Conservation (phyloP, 2,888 invertebrate species). For the Emmelina monodactyla region DNA sequence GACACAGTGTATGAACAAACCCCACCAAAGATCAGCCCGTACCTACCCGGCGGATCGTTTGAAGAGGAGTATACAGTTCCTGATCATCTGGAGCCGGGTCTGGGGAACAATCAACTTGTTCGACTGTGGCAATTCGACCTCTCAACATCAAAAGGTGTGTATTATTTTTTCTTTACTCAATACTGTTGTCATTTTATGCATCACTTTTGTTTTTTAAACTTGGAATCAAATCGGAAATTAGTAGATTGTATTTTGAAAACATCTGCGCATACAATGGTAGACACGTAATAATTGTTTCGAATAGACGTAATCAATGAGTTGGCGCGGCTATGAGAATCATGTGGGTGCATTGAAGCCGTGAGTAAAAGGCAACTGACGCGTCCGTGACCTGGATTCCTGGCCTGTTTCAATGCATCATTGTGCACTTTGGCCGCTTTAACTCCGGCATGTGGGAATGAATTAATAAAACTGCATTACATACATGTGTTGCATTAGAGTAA, state of each 20-base stretch:
- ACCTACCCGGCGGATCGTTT: slow-evolving; percentile 74
- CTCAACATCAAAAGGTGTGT: slow-evolving; percentile 52
- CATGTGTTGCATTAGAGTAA: no score
- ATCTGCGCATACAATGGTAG: no score
- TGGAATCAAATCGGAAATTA: no score
- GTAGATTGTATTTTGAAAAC: no score
- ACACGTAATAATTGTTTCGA: background rate
- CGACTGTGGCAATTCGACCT: slow-evolving; percentile 78
- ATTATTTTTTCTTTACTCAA: slow-evolving; percentile 7
- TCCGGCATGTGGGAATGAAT: background rate
- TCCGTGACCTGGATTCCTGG: slow-evolving; percentile 54
- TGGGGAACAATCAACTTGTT: slow-evolving; percentile 83
- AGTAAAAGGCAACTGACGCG: slow-evolving; percentile 49
- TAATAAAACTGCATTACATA: no score
- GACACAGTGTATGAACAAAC: slow-evolving; percentile 77
- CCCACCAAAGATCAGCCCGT: slow-evolving; percentile 85
- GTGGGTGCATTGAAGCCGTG: slow-evolving; percentile 44
- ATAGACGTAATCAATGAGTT: background rate
- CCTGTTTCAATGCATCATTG: slow-evolving; percentile 40
- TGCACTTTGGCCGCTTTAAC: slow-evolving; percentile 25
- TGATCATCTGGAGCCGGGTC: slow-evolving; percentile 84
- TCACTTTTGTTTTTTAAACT: background rate
- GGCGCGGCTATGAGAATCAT: background rate
- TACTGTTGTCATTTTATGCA: no score
- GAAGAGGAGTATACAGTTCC: slow-evolving; percentile 78